phyloP scores from a whole-genome alignment of 2,888 invertebrate species.

The Orthosia gracilis region DNA sequence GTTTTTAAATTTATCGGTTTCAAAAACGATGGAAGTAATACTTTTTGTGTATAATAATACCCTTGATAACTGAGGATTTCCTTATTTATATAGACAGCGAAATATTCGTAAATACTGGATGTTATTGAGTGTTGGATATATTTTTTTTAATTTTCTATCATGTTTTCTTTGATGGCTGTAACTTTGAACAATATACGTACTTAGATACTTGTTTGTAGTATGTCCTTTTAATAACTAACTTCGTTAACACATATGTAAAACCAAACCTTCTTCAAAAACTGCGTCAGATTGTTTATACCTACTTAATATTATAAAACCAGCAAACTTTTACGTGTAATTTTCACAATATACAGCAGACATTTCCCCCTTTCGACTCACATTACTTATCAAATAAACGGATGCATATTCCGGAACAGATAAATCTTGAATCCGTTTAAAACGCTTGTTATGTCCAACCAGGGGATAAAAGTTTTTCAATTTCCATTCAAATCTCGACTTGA shows the following conservation, averaged over 20 bases:
- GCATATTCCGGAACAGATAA: slow-evolving; percentile 64
- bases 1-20: slow-evolving; percentile 40
- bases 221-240: not conserved
- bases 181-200: not conserved
- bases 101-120: slow-evolving; percentile 19
- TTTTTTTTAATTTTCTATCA: slow-evolving; percentile 1
- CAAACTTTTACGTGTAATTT: not conserved
- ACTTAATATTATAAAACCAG: not conserved
- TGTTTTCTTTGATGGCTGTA: not conserved
- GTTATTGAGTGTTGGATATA: not conserved
- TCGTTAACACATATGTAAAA: not conserved
- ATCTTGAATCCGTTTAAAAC: slow-evolving; percentile 74
- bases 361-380: slow-evolving; percentile 1
- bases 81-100: slow-evolving; percentile 15
- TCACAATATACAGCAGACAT: slow-evolving; percentile 3
- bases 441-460: slow-evolving; percentile 76
- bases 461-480: slow-evolving; percentile 87
- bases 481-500: slow-evolving; percentile 80
- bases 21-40: slow-evolving; percentile 39
- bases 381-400: slow-evolving; percentile 47
- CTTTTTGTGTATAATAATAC: slow-evolving; percentile 21
- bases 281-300: too few relatives aligned
- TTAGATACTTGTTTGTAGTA: not conserved
- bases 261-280: too few relatives aligned
- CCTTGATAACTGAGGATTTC: not conserved